Evolutionary conservation across 23 tunicate species (phyloP), one percentile per base, ranked within the genome.

Genomic region (Pegea sp.): DNA sequence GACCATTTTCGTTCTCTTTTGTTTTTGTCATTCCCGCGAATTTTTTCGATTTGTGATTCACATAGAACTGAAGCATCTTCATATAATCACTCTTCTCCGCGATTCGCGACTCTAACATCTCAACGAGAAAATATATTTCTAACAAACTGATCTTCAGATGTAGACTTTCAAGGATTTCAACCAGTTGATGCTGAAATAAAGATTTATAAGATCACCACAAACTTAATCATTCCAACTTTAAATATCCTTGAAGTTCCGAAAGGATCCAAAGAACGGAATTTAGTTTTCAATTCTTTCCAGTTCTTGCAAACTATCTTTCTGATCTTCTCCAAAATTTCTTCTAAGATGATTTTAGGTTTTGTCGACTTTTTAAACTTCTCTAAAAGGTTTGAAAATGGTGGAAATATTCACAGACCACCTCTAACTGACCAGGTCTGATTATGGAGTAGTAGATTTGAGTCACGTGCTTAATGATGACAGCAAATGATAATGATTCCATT

Each of bases 241-340:
- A 71, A 69, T 6, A 80, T 66, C 26, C 93, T 61, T 0, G 93
- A 80, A 1, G 93, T 80, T 53, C 93, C 93, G 79, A 80, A 71
- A n/a, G 93, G 93, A 54, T 80, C 93, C 6, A 80, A 46, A 38
- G 56, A 80, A 49, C 79, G 50, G 5, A 80, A 56, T 34, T 80
- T 80, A 44, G 71, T 80, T 49, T 80, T 80, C 59, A 80, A 55
- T 54, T 62, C 34, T 18, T 61, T 48, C 93, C 93, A 80, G 33
- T 80, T 65, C 16, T 64, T 46, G 33, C 69, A 60, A 7, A 72
- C 67, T 11, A 67, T 68, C 26, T 24, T 69, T 25, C 93, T 63
- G 54, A 71, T 80, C 55, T 80, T 80, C 22, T 80, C 77, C 43
- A 80, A 42, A 16, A 80, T 64, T 58, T 62, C 71, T 19, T 56